These are phyloP conservation scores for Rosalia funebris DNA, from an alignment of 2,888 invertebrate genomes.

Conservation along the genomic window DNA sequence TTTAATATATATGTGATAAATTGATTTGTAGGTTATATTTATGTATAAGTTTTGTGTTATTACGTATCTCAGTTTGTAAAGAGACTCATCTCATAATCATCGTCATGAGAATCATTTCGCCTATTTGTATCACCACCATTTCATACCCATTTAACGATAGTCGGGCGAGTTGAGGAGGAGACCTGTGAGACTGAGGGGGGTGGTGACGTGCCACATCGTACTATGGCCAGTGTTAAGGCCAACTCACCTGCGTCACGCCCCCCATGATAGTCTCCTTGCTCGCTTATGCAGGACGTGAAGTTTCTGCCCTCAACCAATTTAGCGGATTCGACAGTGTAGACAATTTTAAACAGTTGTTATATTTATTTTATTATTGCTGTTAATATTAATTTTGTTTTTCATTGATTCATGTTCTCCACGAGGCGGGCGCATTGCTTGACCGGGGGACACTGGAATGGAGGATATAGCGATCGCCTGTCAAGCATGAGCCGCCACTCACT, in stretches of 20 bases:
- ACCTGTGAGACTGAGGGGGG: slow-evolving; percentile 65
- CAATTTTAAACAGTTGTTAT: slow-evolving; percentile 32
- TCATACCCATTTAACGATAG: slow-evolving; percentile 50
- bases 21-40: slow-evolving; percentile 63
- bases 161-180: slow-evolving; percentile 55
- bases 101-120: slow-evolving; percentile 46
- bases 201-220: slow-evolving; percentile 54
- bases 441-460: slow-evolving; percentile 1
- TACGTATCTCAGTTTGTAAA: slow-evolving; percentile 65
- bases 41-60: slow-evolving; percentile 63
- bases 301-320: slow-evolving; percentile 59
- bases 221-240: slow-evolving; percentile 49
- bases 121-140: slow-evolving; percentile 52
- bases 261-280: slow-evolving; percentile 58
- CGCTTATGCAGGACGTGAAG: slow-evolving; percentile 58
- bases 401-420: slow-evolving; percentile 34
- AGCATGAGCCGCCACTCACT: slow-evolving; percentile 29
- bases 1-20: slow-evolving; percentile 66
- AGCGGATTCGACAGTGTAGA: slow-evolving; percentile 16
- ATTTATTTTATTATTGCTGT: slow-evolving; percentile 37
- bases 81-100: slow-evolving; percentile 54
- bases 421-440: slow-evolving; percentile 19
- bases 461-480: slow-evolving; percentile 11
- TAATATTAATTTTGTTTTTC: slow-evolving; percentile 39
- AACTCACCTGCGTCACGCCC: slow-evolving; percentile 54